Percentiles rank a stretch among this genome's conserved stretches.
phyloP scores from a whole-genome alignment of 2,888 invertebrate species.

The Drosophila recens region DNA sequence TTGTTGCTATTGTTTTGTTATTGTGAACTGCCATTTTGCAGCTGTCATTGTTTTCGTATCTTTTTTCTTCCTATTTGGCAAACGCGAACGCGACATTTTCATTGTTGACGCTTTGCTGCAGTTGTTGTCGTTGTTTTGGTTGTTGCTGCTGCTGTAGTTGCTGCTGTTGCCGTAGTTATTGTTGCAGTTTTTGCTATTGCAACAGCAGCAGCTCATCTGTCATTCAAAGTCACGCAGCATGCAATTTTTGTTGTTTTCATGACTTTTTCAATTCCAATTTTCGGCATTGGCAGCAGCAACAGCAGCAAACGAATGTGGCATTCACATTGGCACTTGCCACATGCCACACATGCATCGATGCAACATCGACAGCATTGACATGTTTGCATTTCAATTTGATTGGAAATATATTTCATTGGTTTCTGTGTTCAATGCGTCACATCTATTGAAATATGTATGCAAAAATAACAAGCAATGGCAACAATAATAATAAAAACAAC shows the following conservation, averaged over 20 bases:
- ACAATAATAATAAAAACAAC: constrained; percentile 15
- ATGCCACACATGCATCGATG: constrained; percentile 10
- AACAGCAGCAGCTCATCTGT: constrained; percentile 71
- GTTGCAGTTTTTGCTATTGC: constrained; percentile 25
- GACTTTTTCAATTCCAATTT: constrained; percentile 75
- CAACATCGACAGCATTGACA: constrained; percentile 38
- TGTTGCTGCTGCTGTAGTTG: constrained; percentile 41
- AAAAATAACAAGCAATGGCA: constrained; percentile 30
- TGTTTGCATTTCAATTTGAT: constrained; percentile 79
- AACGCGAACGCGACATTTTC: constrained; percentile 73
- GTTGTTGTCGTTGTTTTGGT: constrained; percentile 18
- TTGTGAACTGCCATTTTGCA: constrained; percentile 65
- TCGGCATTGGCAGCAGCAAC: constrained; percentile 43
- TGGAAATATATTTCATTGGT: constrained; percentile 75
- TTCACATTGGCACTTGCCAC: constrained; percentile 22
- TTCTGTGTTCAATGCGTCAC: constrained; percentile 55
- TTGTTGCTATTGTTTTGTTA: constrained; percentile 49
- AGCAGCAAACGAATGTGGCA: constrained; percentile 35
- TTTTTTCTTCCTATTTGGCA: constrained; percentile 40
- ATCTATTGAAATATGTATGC: constrained; percentile 65
- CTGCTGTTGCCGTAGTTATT: constrained; percentile 22
- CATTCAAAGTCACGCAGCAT: constrained; percentile 75
- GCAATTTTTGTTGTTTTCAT: constrained; percentile 75
- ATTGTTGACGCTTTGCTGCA: constrained; percentile 68
- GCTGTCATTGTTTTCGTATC: constrained; percentile 62